Evolutionary conservation across 2,797 vertebrate genomes (phyloP), one percentile per base, ranked within the genome.

Genomic region (Spinibarbus caldwelli): DNA sequence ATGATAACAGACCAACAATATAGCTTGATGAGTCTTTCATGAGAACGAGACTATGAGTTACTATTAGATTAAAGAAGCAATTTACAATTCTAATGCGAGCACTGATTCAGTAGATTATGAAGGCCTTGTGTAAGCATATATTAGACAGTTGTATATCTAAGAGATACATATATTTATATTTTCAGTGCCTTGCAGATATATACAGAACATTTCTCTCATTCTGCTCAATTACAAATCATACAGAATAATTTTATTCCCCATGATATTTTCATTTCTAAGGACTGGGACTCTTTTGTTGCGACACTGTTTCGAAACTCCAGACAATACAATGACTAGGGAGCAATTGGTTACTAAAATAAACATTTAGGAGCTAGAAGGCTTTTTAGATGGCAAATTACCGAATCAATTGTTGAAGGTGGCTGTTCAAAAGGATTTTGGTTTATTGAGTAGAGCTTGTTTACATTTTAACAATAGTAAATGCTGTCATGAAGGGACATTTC

Each of bases 91-190:
- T 29, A 15, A 64, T 34, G n/a, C 17, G 2, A 71, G 47, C 67
- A 38, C 9, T 31, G 36, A 41, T 54, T 70, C 19, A 68, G 43
- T n/a, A 36, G 15, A 26, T 36, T 70, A 21, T 31, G 26, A 66
- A 21, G 17, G 23, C n/a, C 38, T 64, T 43, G 57, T 66, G 15
- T 66, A 47, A 67, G 43, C 59, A 64, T 49, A 47, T 38, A 57
- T 38, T 23, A n/a, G 80, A 72, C 80, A 62, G 52, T 54, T 72
- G 21, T 72, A 45, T 15, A 31, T 36, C 26, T 29, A n/a, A 70
- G 47, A 70, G 4, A 47, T 47, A 47, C 11, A 52, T 62, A 62
- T 26, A 78, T 23, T 15, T 23, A 71, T 72, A 29, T 6, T 1
- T 19, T 11, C 41, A 66, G 19, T 21, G 38, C 54, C 10, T 64